A percentile compares a stretch with the other conserved stretches of the same genome.
phyloP scores from a whole-genome alignment of 2,113 vertebrate species.

The Poeciliopsis retropinna region DNA sequence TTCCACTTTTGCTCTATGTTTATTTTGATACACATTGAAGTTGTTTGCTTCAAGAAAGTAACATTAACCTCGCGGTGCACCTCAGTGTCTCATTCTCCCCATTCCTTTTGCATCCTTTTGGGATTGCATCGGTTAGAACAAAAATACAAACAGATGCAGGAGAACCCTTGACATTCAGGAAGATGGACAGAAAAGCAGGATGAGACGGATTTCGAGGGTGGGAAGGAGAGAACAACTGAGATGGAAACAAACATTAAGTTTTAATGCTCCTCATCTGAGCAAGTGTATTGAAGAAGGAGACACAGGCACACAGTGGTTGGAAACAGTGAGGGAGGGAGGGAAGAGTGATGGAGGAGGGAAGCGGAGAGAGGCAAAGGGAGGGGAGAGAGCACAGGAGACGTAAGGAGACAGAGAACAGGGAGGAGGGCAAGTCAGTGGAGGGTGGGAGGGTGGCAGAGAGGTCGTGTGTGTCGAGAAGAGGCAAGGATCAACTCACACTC shows the following conservation, averaged over 20 bases:
- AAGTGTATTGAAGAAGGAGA: slow-evolving; percentile 23
- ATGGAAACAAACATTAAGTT: slow-evolving; percentile 78
- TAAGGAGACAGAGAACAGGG: slow-evolving; percentile 30
- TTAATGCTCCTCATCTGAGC: slow-evolving; percentile 69
- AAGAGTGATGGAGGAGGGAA: slow-evolving; percentile 33
- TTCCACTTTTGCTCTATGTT: background rate
- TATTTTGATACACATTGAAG: background rate
- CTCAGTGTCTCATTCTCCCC: background rate
- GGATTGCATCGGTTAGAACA: slow-evolving; percentile 23
- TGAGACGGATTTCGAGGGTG: slow-evolving; percentile 16
- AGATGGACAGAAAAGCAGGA: slow-evolving; percentile 51
- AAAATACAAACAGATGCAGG: slow-evolving; percentile 22
- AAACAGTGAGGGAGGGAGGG: slow-evolving; percentile 36
- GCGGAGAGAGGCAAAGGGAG: slow-evolving; percentile 20
- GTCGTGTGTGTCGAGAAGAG: slow-evolving; percentile 68
- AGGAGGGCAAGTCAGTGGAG: slow-evolving; percentile 26
- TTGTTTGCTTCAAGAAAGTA: background rate
- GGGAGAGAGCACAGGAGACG: slow-evolving; percentile 16
- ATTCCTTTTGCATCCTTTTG: slow-evolving; percentile 30
- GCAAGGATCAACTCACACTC: slow-evolving; percentile 70
- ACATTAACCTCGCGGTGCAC: background rate
- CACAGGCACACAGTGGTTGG: slow-evolving; percentile 36
- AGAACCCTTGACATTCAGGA: slow-evolving; percentile 43
- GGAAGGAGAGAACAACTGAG: slow-evolving; percentile 41
- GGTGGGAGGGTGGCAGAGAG: slow-evolving; percentile 51